Evolutionary conservation across 2,113 vertebrate species (phyloP).

Genomic region (Menidia beryllina): DNA sequence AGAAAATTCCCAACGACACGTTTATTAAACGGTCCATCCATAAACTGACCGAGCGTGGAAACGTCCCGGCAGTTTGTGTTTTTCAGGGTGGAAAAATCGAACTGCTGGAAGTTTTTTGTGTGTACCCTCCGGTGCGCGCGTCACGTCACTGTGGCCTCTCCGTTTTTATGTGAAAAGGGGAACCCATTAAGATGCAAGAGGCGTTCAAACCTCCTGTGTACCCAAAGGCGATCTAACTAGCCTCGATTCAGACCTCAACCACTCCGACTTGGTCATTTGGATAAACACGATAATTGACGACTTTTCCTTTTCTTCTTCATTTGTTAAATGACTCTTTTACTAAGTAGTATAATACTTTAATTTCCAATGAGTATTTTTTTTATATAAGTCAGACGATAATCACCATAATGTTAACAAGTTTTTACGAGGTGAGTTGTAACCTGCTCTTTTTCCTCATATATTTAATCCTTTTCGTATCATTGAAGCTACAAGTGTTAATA

Average conservation of each 20-base stretch:
- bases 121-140: slow-evolving; percentile 37
- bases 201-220: slow-evolving; percentile 50
- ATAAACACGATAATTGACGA: slow-evolving; percentile 16
- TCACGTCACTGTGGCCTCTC: slow-evolving; percentile 63
- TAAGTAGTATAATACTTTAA: too few relatives aligned
- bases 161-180: slow-evolving; percentile 65
- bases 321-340: too few relatives aligned
- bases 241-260: slow-evolving; percentile 51
- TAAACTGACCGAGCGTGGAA: slow-evolving; percentile 41
- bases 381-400: not conserved
- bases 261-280: slow-evolving; percentile 21
- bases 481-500: not conserved
- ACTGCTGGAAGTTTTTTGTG: slow-evolving; percentile 28
- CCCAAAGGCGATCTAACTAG: slow-evolving; percentile 46
- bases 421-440: not conserved
- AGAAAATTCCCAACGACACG: slow-evolving; percentile 30
- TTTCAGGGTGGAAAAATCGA: slow-evolving; percentile 15
- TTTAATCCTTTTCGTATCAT: not conserved
- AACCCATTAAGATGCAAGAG: slow-evolving; percentile 69
- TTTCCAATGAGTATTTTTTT: too few relatives aligned
- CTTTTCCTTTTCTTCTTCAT: too few relatives aligned
- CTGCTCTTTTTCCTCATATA: too few relatives aligned
- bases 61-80: slow-evolving; percentile 33
- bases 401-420: not conserved
- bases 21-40: slow-evolving; percentile 34